Evolutionary conservation across 2,888 invertebrate genomes (phyloP).

Genomic region (Neoaliturus tenellus): DNA sequence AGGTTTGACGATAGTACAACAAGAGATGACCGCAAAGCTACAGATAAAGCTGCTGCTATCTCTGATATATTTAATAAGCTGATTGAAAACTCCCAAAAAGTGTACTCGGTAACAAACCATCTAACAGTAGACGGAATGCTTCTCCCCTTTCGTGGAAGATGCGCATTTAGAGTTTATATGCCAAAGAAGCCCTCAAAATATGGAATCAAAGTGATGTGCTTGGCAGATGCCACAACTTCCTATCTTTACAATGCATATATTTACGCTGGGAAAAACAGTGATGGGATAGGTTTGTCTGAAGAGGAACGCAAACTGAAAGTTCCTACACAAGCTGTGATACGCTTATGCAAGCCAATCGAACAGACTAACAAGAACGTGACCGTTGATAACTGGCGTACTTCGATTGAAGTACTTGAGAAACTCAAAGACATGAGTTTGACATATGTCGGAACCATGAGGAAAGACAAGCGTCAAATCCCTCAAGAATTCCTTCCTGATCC

Average conservation of each 20-base stretch:
- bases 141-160: constrained; percentile 45
- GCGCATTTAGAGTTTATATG: constrained; percentile 59
- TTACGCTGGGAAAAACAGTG: constrained; percentile 41
- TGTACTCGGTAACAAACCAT: constrained; percentile 19
- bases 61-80: constrained; percentile 8
- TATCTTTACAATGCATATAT: constrained; percentile 58
- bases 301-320: not conserved
- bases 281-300: not conserved
- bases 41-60: constrained; percentile 8
- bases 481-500: not conserved
- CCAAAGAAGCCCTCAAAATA: constrained; percentile 68
- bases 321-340: not conserved
- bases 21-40: not conserved
- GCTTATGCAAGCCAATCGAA: constrained; percentile 26
- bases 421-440: constrained; percentile 31
- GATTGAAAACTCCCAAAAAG: not conserved
- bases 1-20: constrained; percentile 28
- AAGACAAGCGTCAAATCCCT: not conserved
- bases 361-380: constrained; percentile 26
- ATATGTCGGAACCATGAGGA: constrained; percentile 8
- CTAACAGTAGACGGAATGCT: constrained; percentile 51
- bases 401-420: not conserved
- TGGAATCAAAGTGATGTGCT: constrained; percentile 59
- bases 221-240: constrained; percentile 33
- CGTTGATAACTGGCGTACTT: constrained; percentile 25